Evolutionary conservation across 2,113 vertebrate genomes (phyloP).

Genomic region (Raphicerus campestris): DNA sequence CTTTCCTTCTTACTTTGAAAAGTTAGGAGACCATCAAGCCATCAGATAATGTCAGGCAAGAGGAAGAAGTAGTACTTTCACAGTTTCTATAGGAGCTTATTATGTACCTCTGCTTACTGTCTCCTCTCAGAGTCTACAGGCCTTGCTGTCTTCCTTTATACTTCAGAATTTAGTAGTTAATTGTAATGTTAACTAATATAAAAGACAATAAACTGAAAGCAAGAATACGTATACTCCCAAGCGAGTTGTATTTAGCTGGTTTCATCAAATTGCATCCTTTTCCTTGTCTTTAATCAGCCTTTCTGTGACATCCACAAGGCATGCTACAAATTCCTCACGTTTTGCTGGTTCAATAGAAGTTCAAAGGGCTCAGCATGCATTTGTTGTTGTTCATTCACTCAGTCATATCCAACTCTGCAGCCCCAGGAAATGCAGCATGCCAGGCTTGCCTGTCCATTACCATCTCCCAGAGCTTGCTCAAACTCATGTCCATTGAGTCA

Average conservation of each 20-base stretch:
- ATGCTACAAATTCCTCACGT: not conserved
- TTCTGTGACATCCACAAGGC: not conserved
- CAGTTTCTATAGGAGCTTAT: not conserved
- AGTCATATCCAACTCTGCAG: not conserved
- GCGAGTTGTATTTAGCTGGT: not conserved
- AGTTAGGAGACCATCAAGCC: not conserved
- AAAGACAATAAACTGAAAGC: not conserved
- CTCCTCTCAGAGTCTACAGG: not conserved
- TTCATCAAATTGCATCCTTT: not conserved
- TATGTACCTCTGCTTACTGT: not conserved
- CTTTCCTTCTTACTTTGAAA: not conserved
- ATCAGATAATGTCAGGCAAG: not conserved
- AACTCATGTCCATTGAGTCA: not conserved
- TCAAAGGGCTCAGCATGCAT: not conserved
- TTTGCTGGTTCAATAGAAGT: slow-evolving; percentile 14
- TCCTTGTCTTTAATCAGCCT: not conserved
- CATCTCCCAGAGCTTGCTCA: not conserved
- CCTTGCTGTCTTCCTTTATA: not conserved
- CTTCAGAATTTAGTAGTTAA: not conserved
- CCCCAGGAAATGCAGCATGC: not conserved
- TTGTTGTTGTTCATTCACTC: not conserved
- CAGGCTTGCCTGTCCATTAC: not conserved
- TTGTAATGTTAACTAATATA: not conserved
- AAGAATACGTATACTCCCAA: not conserved
- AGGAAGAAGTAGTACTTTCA: not conserved